These are phyloP conservation scores for Galemys pyrenaicus DNA, from an alignment of 2,113 vertebrate species.

Conservation along the genomic window DNA sequence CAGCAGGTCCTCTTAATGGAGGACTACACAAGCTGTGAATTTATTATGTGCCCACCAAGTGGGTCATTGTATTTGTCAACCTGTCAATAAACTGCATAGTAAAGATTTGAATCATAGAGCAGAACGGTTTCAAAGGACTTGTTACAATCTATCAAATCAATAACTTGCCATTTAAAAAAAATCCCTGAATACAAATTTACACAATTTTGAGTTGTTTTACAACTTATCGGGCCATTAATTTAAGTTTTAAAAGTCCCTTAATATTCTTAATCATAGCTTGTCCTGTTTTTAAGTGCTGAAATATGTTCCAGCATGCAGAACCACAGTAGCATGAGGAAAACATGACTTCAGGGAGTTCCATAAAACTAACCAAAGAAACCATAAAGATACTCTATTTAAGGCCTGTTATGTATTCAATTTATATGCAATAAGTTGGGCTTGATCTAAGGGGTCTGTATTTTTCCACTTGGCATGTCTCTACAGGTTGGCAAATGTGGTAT, in stretches of 20 bases:
- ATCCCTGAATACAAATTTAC: constrained; percentile 75
- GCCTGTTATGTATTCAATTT: constrained; percentile 15
- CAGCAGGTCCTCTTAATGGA: neutral
- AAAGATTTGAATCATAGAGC: constrained; percentile 73
- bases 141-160: constrained; percentile 75
- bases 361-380: constrained; percentile 47
- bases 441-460: neutral
- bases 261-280: constrained; percentile 75
- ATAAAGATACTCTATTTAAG: neutral
- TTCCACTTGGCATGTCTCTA: neutral
- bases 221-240: constrained; percentile 79
- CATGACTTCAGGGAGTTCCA: constrained; percentile 69
- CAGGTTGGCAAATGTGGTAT: neutral
- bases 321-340: constrained; percentile 66
- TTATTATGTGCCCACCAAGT: neutral
- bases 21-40: constrained; percentile 20
- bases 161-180: constrained; percentile 80
- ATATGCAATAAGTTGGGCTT: neutral
- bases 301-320: constrained; percentile 68
- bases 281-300: constrained; percentile 58
- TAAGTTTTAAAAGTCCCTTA: constrained; percentile 75
- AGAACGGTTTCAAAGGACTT: constrained; percentile 78
- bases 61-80: constrained; percentile 57
- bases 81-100: constrained; percentile 71
- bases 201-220: constrained; percentile 77